Evolutionary conservation across 2,113 vertebrate species (phyloP).

Genomic region (Heterochromis multidens): DNA sequence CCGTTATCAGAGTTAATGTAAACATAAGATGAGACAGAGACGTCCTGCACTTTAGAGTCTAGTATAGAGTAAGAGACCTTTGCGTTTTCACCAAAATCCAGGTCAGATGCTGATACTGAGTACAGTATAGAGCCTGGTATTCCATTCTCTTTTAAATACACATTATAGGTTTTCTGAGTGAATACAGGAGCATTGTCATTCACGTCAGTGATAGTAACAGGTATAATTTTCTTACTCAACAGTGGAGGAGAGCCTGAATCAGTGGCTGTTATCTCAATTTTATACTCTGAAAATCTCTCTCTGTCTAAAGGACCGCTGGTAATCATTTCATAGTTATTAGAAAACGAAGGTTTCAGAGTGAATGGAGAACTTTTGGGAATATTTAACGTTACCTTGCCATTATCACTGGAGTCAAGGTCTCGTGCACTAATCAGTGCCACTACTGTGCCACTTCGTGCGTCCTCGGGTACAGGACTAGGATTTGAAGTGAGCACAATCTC

Average conservation of each 20-base stretch:
- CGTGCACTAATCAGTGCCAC: constrained; percentile 61
- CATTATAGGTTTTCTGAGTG: constrained; percentile 57
- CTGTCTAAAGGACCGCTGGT: constrained; percentile 53
- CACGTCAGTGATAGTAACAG: constrained; percentile 75
- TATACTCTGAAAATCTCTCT: constrained; percentile 42
- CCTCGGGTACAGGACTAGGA: constrained; percentile 47
- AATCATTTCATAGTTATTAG: constrained; percentile 61
- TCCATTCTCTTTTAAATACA: not conserved
- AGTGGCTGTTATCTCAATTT: constrained; percentile 66
- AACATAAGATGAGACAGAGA: not conserved
- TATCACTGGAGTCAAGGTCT: constrained; percentile 55
- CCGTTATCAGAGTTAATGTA: not conserved
- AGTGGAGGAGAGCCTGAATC: constrained; percentile 78
- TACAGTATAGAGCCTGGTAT: constrained; percentile 43
- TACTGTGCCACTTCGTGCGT: constrained; percentile 56
- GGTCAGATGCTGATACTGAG: constrained; percentile 73
- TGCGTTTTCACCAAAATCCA: constrained; percentile 63
- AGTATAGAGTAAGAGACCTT: not conserved
- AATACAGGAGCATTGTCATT: constrained; percentile 81
- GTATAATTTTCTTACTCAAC: constrained; percentile 70
- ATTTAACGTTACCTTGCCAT: constrained; percentile 45
- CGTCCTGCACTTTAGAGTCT: not conserved
- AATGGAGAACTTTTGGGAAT: constrained; percentile 17
- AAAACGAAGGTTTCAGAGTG: constrained; percentile 42
- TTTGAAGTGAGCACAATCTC: constrained; percentile 64